Base-by-base conservation (phyloP, 1,140 invertebrate genomes). In the Anagrus nilaparvatae region DNA sequence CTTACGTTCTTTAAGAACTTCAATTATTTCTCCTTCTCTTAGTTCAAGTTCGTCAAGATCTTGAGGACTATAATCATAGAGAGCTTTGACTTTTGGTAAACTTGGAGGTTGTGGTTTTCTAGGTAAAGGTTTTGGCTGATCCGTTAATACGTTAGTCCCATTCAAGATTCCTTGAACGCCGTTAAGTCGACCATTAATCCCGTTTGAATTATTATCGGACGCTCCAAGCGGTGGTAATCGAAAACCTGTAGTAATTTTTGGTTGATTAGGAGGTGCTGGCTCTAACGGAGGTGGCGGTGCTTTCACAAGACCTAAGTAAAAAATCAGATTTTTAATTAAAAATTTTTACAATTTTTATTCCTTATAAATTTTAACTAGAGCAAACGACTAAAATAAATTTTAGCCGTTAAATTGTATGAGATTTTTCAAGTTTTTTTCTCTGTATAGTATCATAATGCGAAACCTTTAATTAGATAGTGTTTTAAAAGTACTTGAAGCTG, bases 31-130 rank as follows among this genome's bases (percentile, higher is more conserved):
- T 12, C 76, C 76, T 49, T 77, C 76, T 35, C 71, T 67, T 23
- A 84, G 74, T 24, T 63, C 69, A 2, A 84, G 59, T 58, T 84
- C 81, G 57, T 82, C 81, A 1, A 76, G 67, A 59, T 83, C 81
- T 53, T 75, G 73, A 4, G 81, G 77, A 49, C 72, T 73, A 49
- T 84, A 84, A 23, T 76, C 70, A 56, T 79, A 84, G 12, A 84
- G 53, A 25, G 78, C 76, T 44, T 67, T 67, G 33, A 74, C 75
- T 50, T 71, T 67, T 12, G 78, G 79, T 17, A 76, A 31, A 60
- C 58, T 44, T 6, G 62, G 59, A 7, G 53, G 49, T 13, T 56
- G 48, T 20, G 55, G 53, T 47, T 61, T 64, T 23, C 49, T 47
- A 8, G 39, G 62, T 58, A 7, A 63, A 55, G 44, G 53, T 52